These are phyloP conservation scores for Tipula unca DNA, from an alignment of 2,888 invertebrate species.

Conservation along the genomic window DNA sequence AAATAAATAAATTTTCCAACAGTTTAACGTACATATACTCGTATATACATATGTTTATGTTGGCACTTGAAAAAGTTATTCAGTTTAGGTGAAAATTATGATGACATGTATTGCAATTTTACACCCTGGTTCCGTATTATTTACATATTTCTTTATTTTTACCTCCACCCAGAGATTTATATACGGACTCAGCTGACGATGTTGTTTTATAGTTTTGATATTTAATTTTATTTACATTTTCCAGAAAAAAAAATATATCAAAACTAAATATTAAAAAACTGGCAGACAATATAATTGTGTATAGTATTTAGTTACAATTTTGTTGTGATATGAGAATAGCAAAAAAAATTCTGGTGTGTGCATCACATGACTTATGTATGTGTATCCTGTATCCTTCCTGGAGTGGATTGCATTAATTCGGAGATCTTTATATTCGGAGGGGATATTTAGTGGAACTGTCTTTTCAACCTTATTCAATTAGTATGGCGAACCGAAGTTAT, in stretches of 20 bases:
- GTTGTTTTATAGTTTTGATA: background rate
- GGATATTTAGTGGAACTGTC: no score
- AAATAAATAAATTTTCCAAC: background rate
- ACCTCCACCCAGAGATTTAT: background rate
- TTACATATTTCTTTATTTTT: background rate
- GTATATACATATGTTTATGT: background rate
- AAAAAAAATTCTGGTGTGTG: no score
- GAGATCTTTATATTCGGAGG: no score
- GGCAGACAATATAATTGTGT: background rate
- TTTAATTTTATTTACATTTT: background rate
- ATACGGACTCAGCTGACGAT: background rate
- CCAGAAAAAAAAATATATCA: background rate
- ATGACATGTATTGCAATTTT: background rate
- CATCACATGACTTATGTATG: no score
- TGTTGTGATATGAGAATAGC: background rate
- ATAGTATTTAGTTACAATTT: background rate
- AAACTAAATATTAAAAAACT: background rate
- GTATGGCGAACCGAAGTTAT: no score
- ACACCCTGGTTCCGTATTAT: background rate
- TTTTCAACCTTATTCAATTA: no score
- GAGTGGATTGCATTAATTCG: no score
- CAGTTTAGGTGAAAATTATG: background rate
- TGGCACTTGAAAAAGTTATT: background rate
- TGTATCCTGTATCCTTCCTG: no score
- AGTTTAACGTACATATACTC: background rate